A percentile compares a stretch with the other conserved stretches of the same genome.
Conservation (phyloP, 2,888 invertebrate species). For the Brenthis daphne region DNA sequence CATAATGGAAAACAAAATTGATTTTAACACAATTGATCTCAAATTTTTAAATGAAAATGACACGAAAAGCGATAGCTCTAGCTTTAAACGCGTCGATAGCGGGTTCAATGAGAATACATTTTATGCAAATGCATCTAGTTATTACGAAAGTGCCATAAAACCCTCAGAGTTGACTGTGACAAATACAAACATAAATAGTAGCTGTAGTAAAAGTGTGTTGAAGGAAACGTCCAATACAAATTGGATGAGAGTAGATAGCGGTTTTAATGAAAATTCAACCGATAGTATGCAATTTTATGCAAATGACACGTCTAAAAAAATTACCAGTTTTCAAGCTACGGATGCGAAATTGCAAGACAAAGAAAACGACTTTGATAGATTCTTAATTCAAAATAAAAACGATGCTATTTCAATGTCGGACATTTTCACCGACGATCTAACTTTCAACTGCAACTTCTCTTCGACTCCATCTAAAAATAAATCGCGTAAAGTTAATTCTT, state of each 20-base stretch:
- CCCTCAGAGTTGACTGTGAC: constrained; percentile 75
- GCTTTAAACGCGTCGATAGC: constrained; percentile 71
- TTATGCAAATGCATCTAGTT: constrained; percentile 71
- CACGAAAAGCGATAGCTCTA: constrained; percentile 61
- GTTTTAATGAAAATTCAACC: constrained; percentile 71
- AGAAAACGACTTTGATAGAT: constrained; percentile 67
- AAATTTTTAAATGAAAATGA: constrained; percentile 73
- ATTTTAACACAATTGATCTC: constrained; percentile 75
- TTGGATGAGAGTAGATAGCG: constrained; percentile 77
- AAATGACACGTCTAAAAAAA: constrained; percentile 52
- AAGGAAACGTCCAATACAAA: constrained; percentile 74
- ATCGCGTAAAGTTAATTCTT: constrained; percentile 57
- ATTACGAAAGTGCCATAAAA: constrained; percentile 78
- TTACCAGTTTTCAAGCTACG: constrained; percentile 54
- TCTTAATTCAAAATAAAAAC: constrained; percentile 58
- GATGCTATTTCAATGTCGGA: constrained; percentile 75
- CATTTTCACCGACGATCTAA: constrained; percentile 70
- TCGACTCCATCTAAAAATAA: constrained; percentile 78
- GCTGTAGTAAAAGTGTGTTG: constrained; percentile 56
- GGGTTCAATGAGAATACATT: constrained; percentile 75
- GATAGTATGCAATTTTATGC: constrained; percentile 68
- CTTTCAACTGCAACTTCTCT: constrained; percentile 74
- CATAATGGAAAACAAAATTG: constrained; percentile 70
- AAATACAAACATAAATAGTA: constrained; percentile 52
- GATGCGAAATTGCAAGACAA: constrained; percentile 63